Percentiles rank a stretch among this genome's conserved stretches.
Evolutionary conservation across 2,888 invertebrate genomes (phyloP).

Genomic region (Alloscopus bannaensis): DNA sequence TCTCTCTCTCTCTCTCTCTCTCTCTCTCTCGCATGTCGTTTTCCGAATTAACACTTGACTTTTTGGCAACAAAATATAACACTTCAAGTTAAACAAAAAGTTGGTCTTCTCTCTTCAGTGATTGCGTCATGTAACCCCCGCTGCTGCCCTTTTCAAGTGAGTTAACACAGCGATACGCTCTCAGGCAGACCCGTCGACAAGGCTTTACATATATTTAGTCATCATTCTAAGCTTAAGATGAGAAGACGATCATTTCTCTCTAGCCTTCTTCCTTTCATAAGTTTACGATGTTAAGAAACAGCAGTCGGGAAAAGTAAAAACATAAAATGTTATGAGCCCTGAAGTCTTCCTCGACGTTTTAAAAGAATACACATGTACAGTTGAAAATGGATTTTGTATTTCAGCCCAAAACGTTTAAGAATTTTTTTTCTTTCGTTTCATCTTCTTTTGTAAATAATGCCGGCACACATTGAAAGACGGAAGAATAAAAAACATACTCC

Average conservation of each 20-base stretch:
- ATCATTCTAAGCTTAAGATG: no score
- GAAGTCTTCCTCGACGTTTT: slow-evolving; percentile 35
- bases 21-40: no score
- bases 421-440: not conserved
- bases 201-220: no score
- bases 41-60: slow-evolving; percentile 47
- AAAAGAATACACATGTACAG: slow-evolving; percentile 19
- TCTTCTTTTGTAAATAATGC: not conserved
- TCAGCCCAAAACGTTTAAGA: not conserved
- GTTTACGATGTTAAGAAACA: slow-evolving; percentile 53
- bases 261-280: not conserved
- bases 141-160: slow-evolving; percentile 28
- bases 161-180: no score
- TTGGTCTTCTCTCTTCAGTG: slow-evolving; percentile 2
- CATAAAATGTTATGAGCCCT: slow-evolving; percentile 61
- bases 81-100: not conserved
- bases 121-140: slow-evolving; percentile 51
- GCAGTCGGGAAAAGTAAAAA: slow-evolving; percentile 45
- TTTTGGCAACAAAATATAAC: slow-evolving; percentile 34
- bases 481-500: slow-evolving; percentile 4
- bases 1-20: no score
- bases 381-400: not conserved
- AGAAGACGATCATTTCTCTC: no score
- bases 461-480: not conserved
- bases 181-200: no score